Conservation (phyloP, 2,888 invertebrate genomes). For the Rhagium mordax region DNA sequence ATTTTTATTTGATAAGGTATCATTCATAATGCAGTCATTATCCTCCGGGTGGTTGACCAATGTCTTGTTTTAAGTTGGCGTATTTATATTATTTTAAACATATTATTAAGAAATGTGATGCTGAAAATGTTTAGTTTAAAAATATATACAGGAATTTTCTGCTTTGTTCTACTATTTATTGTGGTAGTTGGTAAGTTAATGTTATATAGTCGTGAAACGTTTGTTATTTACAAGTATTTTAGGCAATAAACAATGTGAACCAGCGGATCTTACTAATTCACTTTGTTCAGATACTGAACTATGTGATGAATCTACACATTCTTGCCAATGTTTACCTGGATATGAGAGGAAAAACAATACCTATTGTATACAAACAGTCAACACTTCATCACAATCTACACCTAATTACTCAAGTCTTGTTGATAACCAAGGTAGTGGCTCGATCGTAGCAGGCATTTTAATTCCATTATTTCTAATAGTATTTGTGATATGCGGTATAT, state of each 20-base stretch:
- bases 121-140: conserved; percentile 51
- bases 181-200: conserved; percentile 19
- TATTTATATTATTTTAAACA: conserved; percentile 24
- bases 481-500: conserved; percentile 66
- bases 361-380: conserved; percentile 42
- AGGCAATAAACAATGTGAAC: conserved; percentile 52
- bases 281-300: conserved; percentile 61
- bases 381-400: conserved; percentile 49
- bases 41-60: conserved; percentile 15
- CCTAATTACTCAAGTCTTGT: conserved; percentile 60
- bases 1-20: conserved; percentile 51
- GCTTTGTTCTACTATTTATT: conserved; percentile 44
- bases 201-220: conserved; percentile 13
- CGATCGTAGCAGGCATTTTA: conserved; percentile 63
- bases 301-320: conserved; percentile 55
- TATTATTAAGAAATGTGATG: conserved; percentile 51
- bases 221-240: conserved; percentile 36
- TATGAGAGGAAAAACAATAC: conserved; percentile 55
- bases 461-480: conserved; percentile 65
- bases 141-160: conserved; percentile 42
- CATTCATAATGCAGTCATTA: conserved; percentile 46
- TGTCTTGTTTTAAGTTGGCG: conserved; percentile 4
- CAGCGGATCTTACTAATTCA: conserved; percentile 45
- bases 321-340: conserved; percentile 62
- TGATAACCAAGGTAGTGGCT: conserved; percentile 60